Evolutionary conservation across 2,888 invertebrate species (phyloP), one percentile per base, ranked within the genome.

Genomic region (Encarsia formosa): DNA sequence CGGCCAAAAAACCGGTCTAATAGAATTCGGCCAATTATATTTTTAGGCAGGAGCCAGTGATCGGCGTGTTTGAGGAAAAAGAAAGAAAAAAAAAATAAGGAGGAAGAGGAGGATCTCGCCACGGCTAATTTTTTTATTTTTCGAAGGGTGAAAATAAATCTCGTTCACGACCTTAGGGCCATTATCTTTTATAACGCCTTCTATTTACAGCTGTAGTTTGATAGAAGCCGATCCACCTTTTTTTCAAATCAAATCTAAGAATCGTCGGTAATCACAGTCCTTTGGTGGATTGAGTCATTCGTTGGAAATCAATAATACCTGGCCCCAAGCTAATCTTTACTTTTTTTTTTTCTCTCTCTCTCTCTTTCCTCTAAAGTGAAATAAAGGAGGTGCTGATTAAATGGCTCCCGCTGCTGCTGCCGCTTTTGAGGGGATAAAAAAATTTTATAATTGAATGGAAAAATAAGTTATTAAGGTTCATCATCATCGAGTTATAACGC

Each of bases 21-120:
- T 66, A 67, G 66, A 67, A 67, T 66, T 64, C 61, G 50, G 54
- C 58, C 66, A 64, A 69, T 69, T 67, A 69, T 66, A 53, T 49
- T 56, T 54, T 54, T 51, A 41, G 56, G 52, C 53, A 26, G 34
- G 38, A 23, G 24, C 15, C 37, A 40, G 48, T 32, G 31, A 44
- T 18, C 29, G 22, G 18, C 9, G 31, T 22, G 24, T 35, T 41
- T 52, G 41, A n/a, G 15, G 19, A 35, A n/a, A 3, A 22, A 31
- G 19, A 2, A 19, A 24, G 13, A 29, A 18, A 24, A 19, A 19
- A 42, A 19, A 5, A 22, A 13, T 29, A 19, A 19, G 20, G 11
- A 13, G 35, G 22, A 24, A 23, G 35, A 15, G 35, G 6, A 19
- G 35, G 18, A 5, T 13, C 8, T 52, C 59, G 59, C 35, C 57